Conservation (phyloP, 2,113 vertebrate genomes). For the Cephalopterus ornatus region DNA sequence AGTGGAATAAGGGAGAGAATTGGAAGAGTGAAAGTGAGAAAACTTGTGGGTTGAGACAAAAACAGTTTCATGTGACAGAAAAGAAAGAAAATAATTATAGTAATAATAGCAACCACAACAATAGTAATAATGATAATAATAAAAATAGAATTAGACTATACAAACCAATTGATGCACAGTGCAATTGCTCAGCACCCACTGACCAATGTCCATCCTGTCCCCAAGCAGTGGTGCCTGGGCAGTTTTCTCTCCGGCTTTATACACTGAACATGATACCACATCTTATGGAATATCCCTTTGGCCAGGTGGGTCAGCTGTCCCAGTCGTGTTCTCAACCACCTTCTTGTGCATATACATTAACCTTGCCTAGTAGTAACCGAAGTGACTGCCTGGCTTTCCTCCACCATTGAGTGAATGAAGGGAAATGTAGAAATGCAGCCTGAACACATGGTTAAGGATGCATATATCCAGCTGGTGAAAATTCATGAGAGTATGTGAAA, state of each 20-base stretch:
- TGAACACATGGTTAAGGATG: fast-evolving
- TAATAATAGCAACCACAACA: background rate
- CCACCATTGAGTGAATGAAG: background rate
- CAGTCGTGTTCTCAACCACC: background rate
- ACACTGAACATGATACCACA: background rate
- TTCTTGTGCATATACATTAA: background rate
- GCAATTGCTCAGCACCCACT: background rate
- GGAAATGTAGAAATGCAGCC: background rate
- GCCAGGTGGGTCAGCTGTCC: background rate
- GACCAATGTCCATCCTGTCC: background rate
- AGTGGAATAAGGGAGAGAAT: background rate
- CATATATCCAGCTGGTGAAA: background rate
- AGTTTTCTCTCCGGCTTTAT: background rate
- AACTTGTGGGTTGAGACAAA: background rate
- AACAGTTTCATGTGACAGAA: background rate
- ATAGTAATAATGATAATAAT: background rate
- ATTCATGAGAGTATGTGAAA: background rate
- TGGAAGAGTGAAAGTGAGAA: background rate
- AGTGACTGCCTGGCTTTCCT: background rate
- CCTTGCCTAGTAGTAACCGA: background rate
- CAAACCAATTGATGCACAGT: background rate
- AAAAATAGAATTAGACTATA: background rate
- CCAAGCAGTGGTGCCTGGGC: background rate
- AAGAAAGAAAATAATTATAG: background rate
- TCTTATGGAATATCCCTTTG: background rate